These are phyloP conservation scores for Sebastes hubbsi DNA, from an alignment of 2,797 vertebrate species.

Conservation along the genomic window DNA sequence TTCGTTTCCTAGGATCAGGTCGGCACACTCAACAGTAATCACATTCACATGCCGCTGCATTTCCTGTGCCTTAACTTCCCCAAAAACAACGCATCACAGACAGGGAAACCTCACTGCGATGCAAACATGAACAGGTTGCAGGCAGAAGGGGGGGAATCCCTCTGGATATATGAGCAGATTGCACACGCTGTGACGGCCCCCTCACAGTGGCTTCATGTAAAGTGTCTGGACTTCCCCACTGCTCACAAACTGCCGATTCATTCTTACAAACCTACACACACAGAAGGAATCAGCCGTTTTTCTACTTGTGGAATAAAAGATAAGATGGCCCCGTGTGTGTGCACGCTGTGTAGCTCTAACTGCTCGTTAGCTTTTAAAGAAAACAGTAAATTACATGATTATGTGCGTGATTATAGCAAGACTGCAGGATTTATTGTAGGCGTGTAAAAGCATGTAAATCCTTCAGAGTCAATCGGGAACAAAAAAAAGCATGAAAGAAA, in stretches of 20 bases:
- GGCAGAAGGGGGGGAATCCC: constrained; percentile 69
- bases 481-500: background rate
- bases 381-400: constrained; percentile 1
- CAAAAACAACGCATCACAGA: constrained; percentile 29
- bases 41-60: constrained; percentile 43
- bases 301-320: constrained; percentile 1
- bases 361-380: background rate
- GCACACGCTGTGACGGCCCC: constrained; percentile 29
- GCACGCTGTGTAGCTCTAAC: background rate
- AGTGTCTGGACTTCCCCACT: constrained; percentile 76
- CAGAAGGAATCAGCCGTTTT: background rate
- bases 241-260: constrained; percentile 17
- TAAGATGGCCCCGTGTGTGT: background rate
- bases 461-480: constrained; percentile 26
- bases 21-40: constrained; percentile 27
- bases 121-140: constrained; percentile 33
- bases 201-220: constrained; percentile 70
- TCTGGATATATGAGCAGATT: constrained; percentile 18
- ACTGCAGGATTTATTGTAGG: constrained; percentile 32
- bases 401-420: constrained; percentile 11
- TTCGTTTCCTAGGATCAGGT: constrained; percentile 64
- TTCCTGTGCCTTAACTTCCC: constrained; percentile 66
- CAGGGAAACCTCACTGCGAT: constrained; percentile 53
- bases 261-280: constrained; percentile 4
- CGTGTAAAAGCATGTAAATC: constrained; percentile 24